Evolutionary conservation across 92 coral and sea anemone species (phyloP), one percentile per base, ranked within the genome.

Genomic region (Actinernus sp.): DNA sequence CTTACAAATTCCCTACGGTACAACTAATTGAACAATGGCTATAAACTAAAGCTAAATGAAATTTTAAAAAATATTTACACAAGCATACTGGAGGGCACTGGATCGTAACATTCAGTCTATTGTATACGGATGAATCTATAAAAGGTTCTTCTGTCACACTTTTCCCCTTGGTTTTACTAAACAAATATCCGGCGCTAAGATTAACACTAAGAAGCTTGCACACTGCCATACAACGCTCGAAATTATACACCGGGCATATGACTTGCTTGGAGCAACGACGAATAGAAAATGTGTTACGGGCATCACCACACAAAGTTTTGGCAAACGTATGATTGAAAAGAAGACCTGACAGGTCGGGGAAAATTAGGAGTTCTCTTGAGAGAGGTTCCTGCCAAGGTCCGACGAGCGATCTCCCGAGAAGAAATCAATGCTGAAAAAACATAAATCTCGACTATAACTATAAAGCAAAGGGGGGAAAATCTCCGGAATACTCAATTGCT

Each of bases 381-480:
- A 52, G 18, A 34, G 41, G 14, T 6, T 34, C 14, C 41, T 34
- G 41, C 41, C 41, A 6, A 34, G 14, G 41, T 34, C 41, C 6
- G 76, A 54, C 1, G 55, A 54, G 10, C 76, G 63, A 38, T 68
- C 37, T 6, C 76, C 76, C 14, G 59, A 19, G 31, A 52, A 52
- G 31, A 52, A 52, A 23, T 19, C 30, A 49, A 32, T 3, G 29
- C 24, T 17, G 48, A 45, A 31, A 14, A 46, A 64, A 49, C 71
- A 25, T 1, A 64, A 28, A 20, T 64, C 71, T 16, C 71, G 32
- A n/a, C 58, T 47, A 19, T 12, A 37, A 26, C 28, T 25, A 48
- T 64, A 64, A 4, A 45, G 26, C 25, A 18, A 24, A 5, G 13
- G 3, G 17, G 71, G 59, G 16, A 48, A 27, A 49, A 7, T 48